Conservation (phyloP, 1,140 invertebrate species). For the Zelostemma sp. region DNA sequence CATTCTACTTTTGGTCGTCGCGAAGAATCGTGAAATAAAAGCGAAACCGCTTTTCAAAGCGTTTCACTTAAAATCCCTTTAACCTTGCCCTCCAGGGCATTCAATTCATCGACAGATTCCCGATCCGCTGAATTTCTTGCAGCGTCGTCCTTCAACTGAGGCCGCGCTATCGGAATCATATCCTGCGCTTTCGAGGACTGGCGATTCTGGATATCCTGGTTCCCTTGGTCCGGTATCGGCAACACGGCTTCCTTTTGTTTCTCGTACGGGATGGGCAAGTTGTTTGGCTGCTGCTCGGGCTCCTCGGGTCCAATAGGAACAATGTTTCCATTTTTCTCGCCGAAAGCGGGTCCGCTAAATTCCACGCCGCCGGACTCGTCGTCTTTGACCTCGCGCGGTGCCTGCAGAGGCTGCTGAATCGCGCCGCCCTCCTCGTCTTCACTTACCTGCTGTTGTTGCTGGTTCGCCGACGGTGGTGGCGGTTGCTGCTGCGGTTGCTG, state of each 20-base stretch:
- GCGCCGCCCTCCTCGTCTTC: conserved; percentile 49
- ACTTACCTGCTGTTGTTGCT: conserved; percentile 68
- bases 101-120: no score
- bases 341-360: conserved; percentile 50
- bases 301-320: conserved; percentile 58
- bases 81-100: no score
- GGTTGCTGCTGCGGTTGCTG: conserved; percentile 32
- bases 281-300: conserved; percentile 12
- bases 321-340: conserved; percentile 53
- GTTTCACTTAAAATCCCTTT: no score
- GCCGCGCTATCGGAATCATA: conserved; percentile 9
- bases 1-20: no score
- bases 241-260: conserved; percentile 16
- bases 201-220: conserved; percentile 3
- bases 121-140: no score
- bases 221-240: conserved; percentile 13
- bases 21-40: no score
- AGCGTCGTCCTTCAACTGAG: not conserved
- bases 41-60: no score
- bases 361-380: conserved; percentile 32
- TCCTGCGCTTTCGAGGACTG: conserved; percentile 28
- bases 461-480: conserved; percentile 41
- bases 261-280: conserved; percentile 11
- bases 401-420: conserved; percentile 54
- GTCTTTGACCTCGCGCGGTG: conserved; percentile 41